phyloP scores from a whole-genome alignment of 2,113 vertebrate genomes.

The Brachyistius frenatus region DNA sequence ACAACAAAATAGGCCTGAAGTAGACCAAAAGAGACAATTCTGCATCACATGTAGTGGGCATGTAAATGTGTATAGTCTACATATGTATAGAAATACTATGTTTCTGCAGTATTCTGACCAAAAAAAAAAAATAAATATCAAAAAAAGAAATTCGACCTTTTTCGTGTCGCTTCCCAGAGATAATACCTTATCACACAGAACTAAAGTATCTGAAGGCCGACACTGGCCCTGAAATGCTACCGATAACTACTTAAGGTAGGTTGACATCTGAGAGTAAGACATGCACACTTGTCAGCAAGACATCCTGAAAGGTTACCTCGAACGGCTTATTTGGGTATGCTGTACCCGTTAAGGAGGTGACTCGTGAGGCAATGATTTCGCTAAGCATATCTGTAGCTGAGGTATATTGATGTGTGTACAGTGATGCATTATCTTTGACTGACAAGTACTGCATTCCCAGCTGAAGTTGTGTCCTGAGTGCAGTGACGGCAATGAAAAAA shows the following conservation, averaged over 20 bases:
- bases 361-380: slow-evolving; percentile 44
- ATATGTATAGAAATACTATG: not conserved
- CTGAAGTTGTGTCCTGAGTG: slow-evolving; percentile 65
- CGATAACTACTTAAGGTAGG: slow-evolving; percentile 57
- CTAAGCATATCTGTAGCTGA: slow-evolving; percentile 56
- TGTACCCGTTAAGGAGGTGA: slow-evolving; percentile 37
- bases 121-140: not conserved
- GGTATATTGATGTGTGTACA: slow-evolving; percentile 59
- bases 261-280: slow-evolving; percentile 49
- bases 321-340: slow-evolving; percentile 2
- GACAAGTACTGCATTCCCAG: slow-evolving; percentile 42
- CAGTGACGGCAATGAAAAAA: slow-evolving; percentile 58
- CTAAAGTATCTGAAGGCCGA: slow-evolving; percentile 52
- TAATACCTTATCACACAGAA: slow-evolving; percentile 38
- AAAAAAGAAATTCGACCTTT: slow-evolving; percentile 14
- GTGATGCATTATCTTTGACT: slow-evolving; percentile 27
- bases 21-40: not conserved
- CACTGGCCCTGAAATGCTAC: slow-evolving; percentile 57
- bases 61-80: not conserved
- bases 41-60: slow-evolving; percentile 4
- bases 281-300: slow-evolving; percentile 46
- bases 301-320: slow-evolving; percentile 58
- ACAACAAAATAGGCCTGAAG: not conserved
- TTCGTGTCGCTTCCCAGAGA: slow-evolving; percentile 27
- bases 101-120: slow-evolving; percentile 17